Evolutionary conservation across 2,888 invertebrate species (phyloP).

Genomic region (Reticulitermes lucifugus): DNA sequence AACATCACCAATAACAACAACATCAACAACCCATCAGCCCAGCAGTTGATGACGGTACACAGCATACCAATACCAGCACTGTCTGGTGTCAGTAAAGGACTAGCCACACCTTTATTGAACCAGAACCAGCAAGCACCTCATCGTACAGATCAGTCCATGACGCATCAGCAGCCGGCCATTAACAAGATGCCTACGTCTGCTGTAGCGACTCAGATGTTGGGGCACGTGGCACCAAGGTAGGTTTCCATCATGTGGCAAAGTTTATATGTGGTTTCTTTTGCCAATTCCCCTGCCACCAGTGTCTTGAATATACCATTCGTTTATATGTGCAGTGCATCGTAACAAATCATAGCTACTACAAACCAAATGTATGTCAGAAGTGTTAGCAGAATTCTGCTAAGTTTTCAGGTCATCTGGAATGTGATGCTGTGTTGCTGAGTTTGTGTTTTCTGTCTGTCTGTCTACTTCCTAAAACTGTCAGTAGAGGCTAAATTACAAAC

Average conservation of each 20-base stretch:
- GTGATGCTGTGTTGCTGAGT: too few species aligned
- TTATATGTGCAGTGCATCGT: too few species aligned
- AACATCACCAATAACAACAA: constrained; percentile 54
- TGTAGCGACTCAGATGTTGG: constrained; percentile 21
- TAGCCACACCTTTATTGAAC: constrained; percentile 71
- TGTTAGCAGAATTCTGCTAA: too few species aligned
- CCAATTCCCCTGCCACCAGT: too few species aligned
- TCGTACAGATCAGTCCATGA: constrained; percentile 57
- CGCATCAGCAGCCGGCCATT: constrained; percentile 47
- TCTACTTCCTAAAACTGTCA: too few species aligned
- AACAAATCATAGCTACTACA: too few species aligned
- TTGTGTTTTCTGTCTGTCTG: too few species aligned
- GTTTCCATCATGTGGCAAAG: neutral
- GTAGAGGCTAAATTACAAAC: too few species aligned
- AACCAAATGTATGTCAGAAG: too few species aligned
- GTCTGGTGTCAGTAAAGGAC: constrained; percentile 73
- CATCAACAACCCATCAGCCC: constrained; percentile 47
- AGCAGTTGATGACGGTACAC: constrained; percentile 53
- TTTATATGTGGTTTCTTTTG: neutral
- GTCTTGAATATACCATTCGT: too few species aligned
- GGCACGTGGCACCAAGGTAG: constrained; percentile 44
- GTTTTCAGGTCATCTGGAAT: too few species aligned
- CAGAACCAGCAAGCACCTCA: constrained; percentile 63
- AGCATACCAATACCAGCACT: constrained; percentile 56
- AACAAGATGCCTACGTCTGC: neutral